These are phyloP conservation scores for Lordiphosa andalusiaca DNA, from an alignment of 2,888 invertebrate genomes.

Conservation along the genomic window DNA sequence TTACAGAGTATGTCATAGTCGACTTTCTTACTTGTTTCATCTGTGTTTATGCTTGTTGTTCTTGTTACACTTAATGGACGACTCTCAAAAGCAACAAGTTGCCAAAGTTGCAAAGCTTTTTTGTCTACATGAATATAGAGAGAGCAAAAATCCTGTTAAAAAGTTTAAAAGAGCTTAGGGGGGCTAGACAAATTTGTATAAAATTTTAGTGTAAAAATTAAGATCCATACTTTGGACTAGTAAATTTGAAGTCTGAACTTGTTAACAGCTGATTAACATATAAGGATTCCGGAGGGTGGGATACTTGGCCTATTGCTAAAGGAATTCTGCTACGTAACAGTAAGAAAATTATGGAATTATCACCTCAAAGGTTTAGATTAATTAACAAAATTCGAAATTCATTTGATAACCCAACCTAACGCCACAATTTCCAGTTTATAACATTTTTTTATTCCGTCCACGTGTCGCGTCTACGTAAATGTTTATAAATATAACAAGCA, in stretches of 20 bases:
- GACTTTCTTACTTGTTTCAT: not conserved
- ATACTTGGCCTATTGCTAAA: too few species aligned
- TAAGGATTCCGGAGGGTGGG: too few species aligned
- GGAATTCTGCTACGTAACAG: too few species aligned
- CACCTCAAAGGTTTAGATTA: too few species aligned
- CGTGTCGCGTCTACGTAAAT: conserved; percentile 29
- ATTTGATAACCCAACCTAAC: too few species aligned
- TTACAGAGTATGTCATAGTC: too few species aligned
- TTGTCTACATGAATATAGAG: conserved; percentile 3
- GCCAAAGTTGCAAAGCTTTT: conserved; percentile 39
- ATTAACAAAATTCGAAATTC: too few species aligned
- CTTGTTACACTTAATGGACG: conserved; percentile 8
- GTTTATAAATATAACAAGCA: conserved; percentile 46
- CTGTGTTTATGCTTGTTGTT: not conserved
- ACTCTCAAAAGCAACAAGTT: conserved; percentile 50
- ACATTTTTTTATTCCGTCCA: not conserved
- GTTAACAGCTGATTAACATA: too few species aligned
- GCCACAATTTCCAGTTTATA: not conserved
- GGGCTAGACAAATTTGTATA: not conserved
- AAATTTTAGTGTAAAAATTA: not conserved
- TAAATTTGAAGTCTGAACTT: too few species aligned
- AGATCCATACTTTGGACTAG: too few species aligned
- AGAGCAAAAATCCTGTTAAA: conserved; percentile 12
- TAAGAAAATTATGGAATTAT: too few species aligned
- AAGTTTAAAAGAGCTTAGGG: conserved; percentile 12